phyloP scores from a whole-genome alignment of 1,140 invertebrate species.

The Papilio helenus region DNA sequence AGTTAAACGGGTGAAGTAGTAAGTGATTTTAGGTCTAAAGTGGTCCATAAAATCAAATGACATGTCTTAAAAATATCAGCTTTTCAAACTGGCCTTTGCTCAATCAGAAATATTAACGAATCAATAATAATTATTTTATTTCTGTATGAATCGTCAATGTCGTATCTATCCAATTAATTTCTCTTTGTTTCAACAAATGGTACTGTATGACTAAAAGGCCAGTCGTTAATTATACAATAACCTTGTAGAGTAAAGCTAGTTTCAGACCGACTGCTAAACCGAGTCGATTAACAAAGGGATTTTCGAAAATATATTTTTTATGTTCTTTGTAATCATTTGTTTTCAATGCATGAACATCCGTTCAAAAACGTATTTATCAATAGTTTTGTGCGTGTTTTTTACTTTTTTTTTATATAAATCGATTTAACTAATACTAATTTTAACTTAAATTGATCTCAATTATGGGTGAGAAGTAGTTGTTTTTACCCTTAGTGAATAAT shows the following conservation, averaged over 20 bases:
- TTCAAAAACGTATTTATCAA: too few species aligned
- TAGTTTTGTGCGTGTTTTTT: too few species aligned
- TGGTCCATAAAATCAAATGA: background rate
- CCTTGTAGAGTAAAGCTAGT: background rate
- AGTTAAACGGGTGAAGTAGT: too few species aligned
- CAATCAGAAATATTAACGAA: constrained; percentile 1
- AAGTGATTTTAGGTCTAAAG: too few species aligned
- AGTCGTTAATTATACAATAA: background rate
- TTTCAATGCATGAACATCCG: too few species aligned
- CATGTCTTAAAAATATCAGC: background rate
- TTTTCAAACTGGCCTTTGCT: background rate
- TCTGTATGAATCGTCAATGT: background rate
- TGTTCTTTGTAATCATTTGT: too few species aligned
- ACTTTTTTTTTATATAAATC: too few species aligned
- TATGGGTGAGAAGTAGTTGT: too few species aligned
- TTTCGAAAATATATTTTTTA: background rate
- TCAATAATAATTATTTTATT: background rate
- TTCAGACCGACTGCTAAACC: background rate
- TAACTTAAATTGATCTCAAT: too few species aligned
- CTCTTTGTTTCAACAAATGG: background rate
- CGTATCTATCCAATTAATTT: background rate
- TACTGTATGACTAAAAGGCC: background rate
- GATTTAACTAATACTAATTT: too few species aligned
- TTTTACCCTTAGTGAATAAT: too few species aligned
- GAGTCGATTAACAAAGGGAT: background rate